phyloP scores from a whole-genome alignment of 2,888 invertebrate species.

The Rhagonycha lutea region DNA sequence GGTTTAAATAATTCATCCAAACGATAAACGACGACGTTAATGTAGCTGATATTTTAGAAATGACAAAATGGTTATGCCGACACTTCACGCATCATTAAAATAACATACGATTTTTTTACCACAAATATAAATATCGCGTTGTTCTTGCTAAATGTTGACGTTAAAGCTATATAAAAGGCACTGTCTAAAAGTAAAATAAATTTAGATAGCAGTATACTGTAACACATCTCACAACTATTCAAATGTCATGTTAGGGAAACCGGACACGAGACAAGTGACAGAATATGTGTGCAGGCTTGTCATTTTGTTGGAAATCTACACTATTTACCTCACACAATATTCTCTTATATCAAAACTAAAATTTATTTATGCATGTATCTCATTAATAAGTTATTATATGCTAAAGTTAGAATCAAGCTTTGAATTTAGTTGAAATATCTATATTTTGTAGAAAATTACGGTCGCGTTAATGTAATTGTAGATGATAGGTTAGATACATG shows the following conservation, averaged over 20 bases:
- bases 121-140: background rate
- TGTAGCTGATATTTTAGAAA: conserved; percentile 21
- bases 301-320: conserved; percentile 45
- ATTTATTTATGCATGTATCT: conserved; percentile 1
- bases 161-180: background rate
- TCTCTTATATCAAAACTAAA: background rate
- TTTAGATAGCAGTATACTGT: conserved; percentile 38
- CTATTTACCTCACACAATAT: conserved; percentile 41
- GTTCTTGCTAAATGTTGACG: background rate
- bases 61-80: conserved; percentile 23
- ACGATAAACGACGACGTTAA: conserved; percentile 16
- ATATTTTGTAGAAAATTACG: background rate
- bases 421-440: background rate
- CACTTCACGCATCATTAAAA: conserved; percentile 32
- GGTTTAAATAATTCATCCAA: conserved; percentile 28
- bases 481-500: background rate
- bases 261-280: conserved; percentile 49
- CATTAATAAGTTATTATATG: background rate
- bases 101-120: conserved; percentile 24
- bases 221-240: conserved; percentile 47
- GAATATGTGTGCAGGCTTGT: conserved; percentile 48
- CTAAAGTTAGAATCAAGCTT: background rate
- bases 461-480: background rate
- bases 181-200: background rate
- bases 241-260: conserved; percentile 47